Evolutionary conservation across 1,140 invertebrate species (phyloP).

Genomic region (Caenorhabditis tropicalis): DNA sequence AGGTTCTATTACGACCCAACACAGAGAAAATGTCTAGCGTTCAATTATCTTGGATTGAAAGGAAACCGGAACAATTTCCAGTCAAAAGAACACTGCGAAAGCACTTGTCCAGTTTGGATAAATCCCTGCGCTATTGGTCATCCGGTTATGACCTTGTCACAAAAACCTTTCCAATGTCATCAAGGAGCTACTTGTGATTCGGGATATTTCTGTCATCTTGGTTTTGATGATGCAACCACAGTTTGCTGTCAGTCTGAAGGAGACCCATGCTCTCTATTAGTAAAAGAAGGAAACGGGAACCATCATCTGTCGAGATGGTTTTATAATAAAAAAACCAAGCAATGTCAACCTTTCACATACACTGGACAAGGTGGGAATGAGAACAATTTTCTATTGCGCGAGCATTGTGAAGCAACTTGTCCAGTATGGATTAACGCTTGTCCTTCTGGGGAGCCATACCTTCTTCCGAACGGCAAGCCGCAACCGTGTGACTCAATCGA

Average conservation of each 20-base stretch:
- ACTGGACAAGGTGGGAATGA: slow-evolving; percentile 61
- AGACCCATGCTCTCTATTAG: slow-evolving; percentile 44
- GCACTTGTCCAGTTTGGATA: slow-evolving; percentile 61
- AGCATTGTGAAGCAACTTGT: slow-evolving; percentile 63
- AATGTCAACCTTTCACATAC: slow-evolving; percentile 64
- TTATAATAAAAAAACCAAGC: slow-evolving; percentile 55
- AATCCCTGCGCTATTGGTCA: slow-evolving; percentile 64
- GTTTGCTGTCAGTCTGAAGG: slow-evolving; percentile 62
- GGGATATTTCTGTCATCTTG: slow-evolving; percentile 62
- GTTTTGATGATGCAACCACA: slow-evolving; percentile 61
- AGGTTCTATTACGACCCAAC: slow-evolving; percentile 57
- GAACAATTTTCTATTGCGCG: slow-evolving; percentile 62
- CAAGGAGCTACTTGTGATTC: slow-evolving; percentile 52
- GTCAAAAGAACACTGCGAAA: slow-evolving; percentile 57
- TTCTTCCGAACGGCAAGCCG: slow-evolving; percentile 56
- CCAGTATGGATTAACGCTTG: slow-evolving; percentile 62
- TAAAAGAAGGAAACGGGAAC: slow-evolving; percentile 62
- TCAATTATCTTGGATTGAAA: slow-evolving; percentile 58
- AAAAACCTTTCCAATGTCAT: slow-evolving; percentile 57
- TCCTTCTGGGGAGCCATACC: slow-evolving; percentile 60
- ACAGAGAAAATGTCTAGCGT: slow-evolving; percentile 52
- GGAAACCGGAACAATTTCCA: slow-evolving; percentile 61
- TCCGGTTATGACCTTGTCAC: slow-evolving; percentile 55
- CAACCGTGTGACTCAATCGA: slow-evolving; percentile 57
- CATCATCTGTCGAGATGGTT: slow-evolving; percentile 64